Base-by-base conservation (phyloP, 2,888 invertebrate genomes). In the Folsomia manolachei region DNA sequence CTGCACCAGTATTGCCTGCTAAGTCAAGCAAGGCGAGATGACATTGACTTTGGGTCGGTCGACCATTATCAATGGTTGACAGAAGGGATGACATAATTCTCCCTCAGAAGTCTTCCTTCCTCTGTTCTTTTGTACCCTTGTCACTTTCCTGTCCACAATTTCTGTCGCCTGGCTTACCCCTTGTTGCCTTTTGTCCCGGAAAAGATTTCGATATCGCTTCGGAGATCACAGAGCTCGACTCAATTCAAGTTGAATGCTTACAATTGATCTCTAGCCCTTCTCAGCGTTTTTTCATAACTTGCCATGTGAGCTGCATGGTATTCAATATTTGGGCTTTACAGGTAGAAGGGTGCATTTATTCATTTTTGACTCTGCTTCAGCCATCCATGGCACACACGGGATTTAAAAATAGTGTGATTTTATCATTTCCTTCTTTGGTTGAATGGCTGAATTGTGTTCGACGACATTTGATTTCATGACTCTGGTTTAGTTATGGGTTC, bases 1-100 rank as follows among this genome's bases (percentile, higher is more conserved):
- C n/a, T n/a, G n/a, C n/a, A n/a, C n/a, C n/a, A n/a, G n/a, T n/a
- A n/a, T n/a, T n/a, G n/a, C n/a, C n/a, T n/a, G n/a, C n/a, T n/a
- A 39, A 39, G 39, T 39, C 39, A 39, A 9, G 39, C 39, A 39
- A 14, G 39, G 39, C n/a, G n/a, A n/a, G n/a, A n/a, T n/a, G n/a
- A n/a, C n/a, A n/a, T 56, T 56, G 56, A 56, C 11, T 56, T 21
- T 56, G 18, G 56, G 56, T 39, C 14, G 39, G 39, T 9, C n/a
- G 9, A 60, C 9, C 7, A 60, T 21, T 60, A 21, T 21, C 60
- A 19, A 60, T 39, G 52, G 63, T 66, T 75, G 73, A 64, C 72
- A 74, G 70, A 51, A 70, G 64, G 74, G 75, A 77, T 74, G 75
- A 75, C 71, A 77, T 71, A 71, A 75, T 77, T 77, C 71, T 63